Conservation (phyloP, 2,113 vertebrate species). For the Spea multiplicata region DNA sequence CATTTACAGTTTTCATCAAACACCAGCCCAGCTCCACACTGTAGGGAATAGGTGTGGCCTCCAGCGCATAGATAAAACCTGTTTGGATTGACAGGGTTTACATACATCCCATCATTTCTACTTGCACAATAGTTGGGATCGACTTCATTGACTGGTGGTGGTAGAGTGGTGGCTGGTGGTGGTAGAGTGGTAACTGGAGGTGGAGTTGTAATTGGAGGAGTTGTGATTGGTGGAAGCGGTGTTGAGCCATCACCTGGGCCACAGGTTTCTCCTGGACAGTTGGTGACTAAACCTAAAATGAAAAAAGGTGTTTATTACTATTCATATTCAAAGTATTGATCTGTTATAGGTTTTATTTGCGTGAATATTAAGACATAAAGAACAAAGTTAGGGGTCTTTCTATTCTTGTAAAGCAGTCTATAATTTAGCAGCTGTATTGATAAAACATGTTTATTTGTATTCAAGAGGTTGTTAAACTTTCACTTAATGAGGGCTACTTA, state of each 20-base stretch:
- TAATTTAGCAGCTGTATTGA: no score
- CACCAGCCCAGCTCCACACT: slow-evolving; percentile 69
- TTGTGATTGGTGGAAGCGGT: not conserved
- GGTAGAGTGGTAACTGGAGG: slow-evolving; percentile 59
- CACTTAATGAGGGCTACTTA: no score
- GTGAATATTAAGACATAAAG: no score
- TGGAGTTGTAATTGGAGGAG: not conserved
- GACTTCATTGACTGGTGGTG: slow-evolving; percentile 47
- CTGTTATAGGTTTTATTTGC: no score
- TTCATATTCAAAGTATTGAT: no score
- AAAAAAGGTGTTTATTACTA: not conserved
- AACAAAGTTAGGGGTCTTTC: no score
- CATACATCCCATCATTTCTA: slow-evolving; percentile 66
- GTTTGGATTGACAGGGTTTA: slow-evolving; percentile 57
- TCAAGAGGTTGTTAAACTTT: no score
- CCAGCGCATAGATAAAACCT: slow-evolving; percentile 68
- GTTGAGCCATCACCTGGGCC: not conserved
- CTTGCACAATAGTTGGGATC: slow-evolving; percentile 59
- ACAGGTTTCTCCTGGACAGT: slow-evolving; percentile 33
- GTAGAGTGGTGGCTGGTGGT: slow-evolving; percentile 53
- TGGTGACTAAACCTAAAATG: slow-evolving; percentile 27
- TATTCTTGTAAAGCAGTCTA: no score
- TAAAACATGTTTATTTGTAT: no score
- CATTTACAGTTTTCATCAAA: slow-evolving; percentile 68
- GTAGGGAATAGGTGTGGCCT: slow-evolving; percentile 63